Percentiles rank a stretch among this genome's conserved stretches.
Evolutionary conservation across 2,888 invertebrate species (phyloP).

Genomic region (Drymonia ruficornis): DNA sequence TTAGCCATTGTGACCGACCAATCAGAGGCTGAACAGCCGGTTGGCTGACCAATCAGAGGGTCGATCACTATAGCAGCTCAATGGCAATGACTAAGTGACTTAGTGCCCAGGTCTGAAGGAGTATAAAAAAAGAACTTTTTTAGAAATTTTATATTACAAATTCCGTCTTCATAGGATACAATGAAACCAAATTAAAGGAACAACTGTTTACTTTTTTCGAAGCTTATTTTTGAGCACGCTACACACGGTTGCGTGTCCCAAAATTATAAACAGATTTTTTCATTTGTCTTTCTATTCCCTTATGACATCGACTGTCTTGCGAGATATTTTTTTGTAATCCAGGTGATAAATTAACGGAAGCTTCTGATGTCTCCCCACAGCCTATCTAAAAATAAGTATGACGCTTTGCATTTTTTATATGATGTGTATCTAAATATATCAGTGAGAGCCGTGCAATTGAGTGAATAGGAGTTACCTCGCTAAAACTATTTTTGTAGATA

Average conservation of each 20-base stretch:
- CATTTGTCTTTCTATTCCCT: constrained; percentile 27
- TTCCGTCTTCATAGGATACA: constrained; percentile 33
- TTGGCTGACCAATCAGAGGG: no score
- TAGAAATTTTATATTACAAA: no score
- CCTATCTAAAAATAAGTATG: constrained; percentile 56
- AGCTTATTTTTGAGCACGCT: constrained; percentile 33
- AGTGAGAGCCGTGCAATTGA: constrained; percentile 6
- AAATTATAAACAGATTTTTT: constrained; percentile 32
- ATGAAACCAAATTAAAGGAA: constrained; percentile 42
- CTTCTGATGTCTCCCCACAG: constrained; percentile 50
- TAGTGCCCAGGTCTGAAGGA: no score
- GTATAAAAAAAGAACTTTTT: no score
- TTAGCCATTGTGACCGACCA: no score
- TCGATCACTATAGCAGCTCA: no score
- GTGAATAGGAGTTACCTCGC: constrained; percentile 4
- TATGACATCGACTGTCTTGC: constrained; percentile 44
- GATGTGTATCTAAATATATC: constrained; percentile 41
- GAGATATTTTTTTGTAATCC: constrained; percentile 64
- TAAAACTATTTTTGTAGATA: constrained; percentile 16
- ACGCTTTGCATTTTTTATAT: constrained; percentile 48
- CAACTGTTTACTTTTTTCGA: constrained; percentile 46
- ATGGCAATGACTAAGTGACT: no score
- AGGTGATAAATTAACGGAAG: constrained; percentile 70
- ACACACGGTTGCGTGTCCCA: constrained; percentile 11
- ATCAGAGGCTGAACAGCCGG: no score